These are phyloP conservation scores for Sebastes diploproa DNA, from an alignment of 2,797 vertebrate species.

Conservation along the genomic window DNA sequence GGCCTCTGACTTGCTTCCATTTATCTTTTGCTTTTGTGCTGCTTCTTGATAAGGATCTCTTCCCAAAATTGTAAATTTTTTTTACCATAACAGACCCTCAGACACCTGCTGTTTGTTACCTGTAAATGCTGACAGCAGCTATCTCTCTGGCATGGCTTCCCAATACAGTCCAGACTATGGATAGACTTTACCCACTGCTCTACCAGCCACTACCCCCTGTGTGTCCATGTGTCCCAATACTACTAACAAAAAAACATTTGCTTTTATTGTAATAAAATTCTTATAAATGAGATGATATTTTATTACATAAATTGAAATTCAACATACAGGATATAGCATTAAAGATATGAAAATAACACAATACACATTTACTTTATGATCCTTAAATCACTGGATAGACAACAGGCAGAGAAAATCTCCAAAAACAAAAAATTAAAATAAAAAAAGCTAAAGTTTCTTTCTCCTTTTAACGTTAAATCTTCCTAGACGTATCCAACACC, in stretches of 20 bases:
- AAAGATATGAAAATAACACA: not conserved
- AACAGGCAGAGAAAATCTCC: not conserved
- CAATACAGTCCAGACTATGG: constrained; percentile 26
- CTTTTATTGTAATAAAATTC: not conserved
- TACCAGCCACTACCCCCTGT: constrained; percentile 39
- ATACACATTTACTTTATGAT: not conserved
- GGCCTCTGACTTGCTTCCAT: constrained; percentile 40
- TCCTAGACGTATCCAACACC: constrained; percentile 16
- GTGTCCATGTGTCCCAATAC: constrained; percentile 51
- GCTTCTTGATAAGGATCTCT: constrained; percentile 22
- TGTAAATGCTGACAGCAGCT: constrained; percentile 49
- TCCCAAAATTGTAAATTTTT: not conserved
- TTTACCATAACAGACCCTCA: constrained; percentile 8
- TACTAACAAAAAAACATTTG: constrained; percentile 58
- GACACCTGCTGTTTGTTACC: constrained; percentile 39
- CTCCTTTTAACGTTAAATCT: not conserved
- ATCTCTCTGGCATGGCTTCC: constrained; percentile 62
- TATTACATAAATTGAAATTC: not conserved
- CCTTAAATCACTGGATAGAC: not conserved
- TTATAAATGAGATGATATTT: not conserved
- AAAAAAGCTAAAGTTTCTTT: not conserved
- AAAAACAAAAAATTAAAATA: not conserved
- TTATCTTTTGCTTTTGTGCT: constrained; percentile 33
- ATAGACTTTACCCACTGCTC: constrained; percentile 33
- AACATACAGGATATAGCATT: not conserved